Conservation (phyloP, 1,140 invertebrate species). For the Acromyrmex heyeri region DNA sequence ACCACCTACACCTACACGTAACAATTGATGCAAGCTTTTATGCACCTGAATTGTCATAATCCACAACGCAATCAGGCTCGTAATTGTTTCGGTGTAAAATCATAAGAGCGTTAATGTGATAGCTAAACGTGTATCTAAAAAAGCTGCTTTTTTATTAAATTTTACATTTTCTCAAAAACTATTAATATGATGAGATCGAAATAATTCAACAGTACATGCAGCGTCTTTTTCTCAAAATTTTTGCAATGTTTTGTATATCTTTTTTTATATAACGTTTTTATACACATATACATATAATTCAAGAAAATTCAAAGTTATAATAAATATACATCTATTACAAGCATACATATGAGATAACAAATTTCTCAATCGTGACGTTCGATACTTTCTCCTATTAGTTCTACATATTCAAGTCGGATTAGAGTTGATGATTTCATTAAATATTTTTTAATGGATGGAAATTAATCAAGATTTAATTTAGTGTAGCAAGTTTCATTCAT, state of each 20-base stretch:
- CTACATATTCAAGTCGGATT: not conserved
- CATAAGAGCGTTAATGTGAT: not conserved
- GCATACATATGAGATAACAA: not conserved
- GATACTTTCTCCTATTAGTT: constrained; percentile 37
- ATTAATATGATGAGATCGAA: not conserved
- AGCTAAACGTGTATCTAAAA: not conserved
- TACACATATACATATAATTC: too few relatives aligned
- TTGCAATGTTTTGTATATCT: not conserved
- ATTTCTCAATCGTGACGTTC: not conserved
- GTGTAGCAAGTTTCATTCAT: constrained; percentile 28
- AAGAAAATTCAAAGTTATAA: not conserved
- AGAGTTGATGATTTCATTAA: not conserved
- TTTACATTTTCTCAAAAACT: not conserved
- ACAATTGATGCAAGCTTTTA: constrained; percentile 33
- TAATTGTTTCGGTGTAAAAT: not conserved
- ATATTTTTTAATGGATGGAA: not conserved
- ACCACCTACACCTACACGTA: not conserved
- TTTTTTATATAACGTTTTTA: not conserved
- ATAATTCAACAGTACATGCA: constrained; percentile 4
- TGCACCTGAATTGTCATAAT: constrained; percentile 17
- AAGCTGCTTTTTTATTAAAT: constrained; percentile 26
- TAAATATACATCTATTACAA: not conserved
- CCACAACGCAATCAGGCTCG: not conserved
- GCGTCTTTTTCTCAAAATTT: not conserved
- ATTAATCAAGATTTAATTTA: constrained; percentile 25